Percentiles rank a stretch among this genome's conserved stretches.
phyloP scores from a whole-genome alignment of 2,113 vertebrate genomes.

The Oncorhynchus tshawytscha region DNA sequence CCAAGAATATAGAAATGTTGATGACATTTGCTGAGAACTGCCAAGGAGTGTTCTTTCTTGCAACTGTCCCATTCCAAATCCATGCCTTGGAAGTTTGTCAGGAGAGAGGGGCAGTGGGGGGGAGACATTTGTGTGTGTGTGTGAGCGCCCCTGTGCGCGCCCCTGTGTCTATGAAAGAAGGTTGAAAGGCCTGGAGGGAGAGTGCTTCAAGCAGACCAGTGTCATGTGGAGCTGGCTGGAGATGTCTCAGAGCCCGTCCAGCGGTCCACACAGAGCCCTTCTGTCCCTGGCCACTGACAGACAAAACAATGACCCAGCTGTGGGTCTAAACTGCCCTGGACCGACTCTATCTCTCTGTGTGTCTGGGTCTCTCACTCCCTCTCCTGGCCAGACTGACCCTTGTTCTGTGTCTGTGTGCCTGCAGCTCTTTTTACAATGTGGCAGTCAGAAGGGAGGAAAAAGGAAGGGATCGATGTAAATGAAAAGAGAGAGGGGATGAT shows the following conservation, averaged over 20 bases:
- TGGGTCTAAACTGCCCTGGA: conserved; percentile 8
- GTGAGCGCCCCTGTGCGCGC: no score
- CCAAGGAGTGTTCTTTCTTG: not conserved
- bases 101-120: not conserved
- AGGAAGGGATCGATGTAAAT: conserved; percentile 3
- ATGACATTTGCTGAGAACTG: not conserved
- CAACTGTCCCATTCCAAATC: not conserved
- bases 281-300: conserved; percentile 63
- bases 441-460: not conserved
- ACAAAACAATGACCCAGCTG: conserved; percentile 71
- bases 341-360: conserved; percentile 25
- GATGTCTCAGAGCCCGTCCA: conserved; percentile 64
- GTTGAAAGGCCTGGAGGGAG: not conserved
- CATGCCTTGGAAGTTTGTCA: conserved; percentile 9
- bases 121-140: not conserved
- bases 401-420: conserved; percentile 14
- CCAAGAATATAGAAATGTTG: not conserved
- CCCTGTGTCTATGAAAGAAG: not conserved
- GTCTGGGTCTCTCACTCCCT: conserved; percentile 57
- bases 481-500: not conserved
- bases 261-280: conserved; percentile 65
- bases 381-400: conserved; percentile 55
- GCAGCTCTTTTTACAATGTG: not conserved
- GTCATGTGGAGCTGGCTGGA: conserved; percentile 69
- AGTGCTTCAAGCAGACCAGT: conserved; percentile 42